Percentiles rank a stretch among this genome's conserved stretches.
Evolutionary conservation across 2,888 invertebrate genomes (phyloP).

Genomic region (Pyrgus malvae): DNA sequence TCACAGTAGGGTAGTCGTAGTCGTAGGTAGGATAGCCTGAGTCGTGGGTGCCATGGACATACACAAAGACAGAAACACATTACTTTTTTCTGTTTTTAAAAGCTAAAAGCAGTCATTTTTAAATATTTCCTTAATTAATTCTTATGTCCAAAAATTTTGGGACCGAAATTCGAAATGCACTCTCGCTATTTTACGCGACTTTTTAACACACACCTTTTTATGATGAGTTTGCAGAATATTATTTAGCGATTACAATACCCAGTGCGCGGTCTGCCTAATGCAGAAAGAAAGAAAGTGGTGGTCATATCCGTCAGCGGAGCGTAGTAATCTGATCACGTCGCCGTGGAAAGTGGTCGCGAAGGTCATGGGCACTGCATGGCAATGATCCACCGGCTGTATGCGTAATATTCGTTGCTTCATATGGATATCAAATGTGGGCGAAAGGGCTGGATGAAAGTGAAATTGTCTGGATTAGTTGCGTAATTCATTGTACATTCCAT

Average conservation of each 20-base stretch:
- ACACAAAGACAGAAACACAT: too few species aligned
- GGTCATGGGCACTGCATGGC: constrained; percentile 62
- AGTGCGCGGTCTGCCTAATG: constrained; percentile 16
- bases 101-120: too few species aligned
- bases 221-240: background rate
- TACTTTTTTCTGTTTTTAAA: too few species aligned
- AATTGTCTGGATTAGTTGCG: background rate
- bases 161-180: too few species aligned
- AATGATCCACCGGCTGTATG: constrained; percentile 41
- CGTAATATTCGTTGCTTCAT: constrained; percentile 11
- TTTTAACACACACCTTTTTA: background rate
- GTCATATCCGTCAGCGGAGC: constrained; percentile 43
- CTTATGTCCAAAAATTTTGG: too few species aligned
- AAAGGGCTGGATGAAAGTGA: constrained; percentile 10
- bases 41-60: too few species aligned
- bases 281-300: constrained; percentile 57
- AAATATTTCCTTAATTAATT: too few species aligned
- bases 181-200: too few species aligned
- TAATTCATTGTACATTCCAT: too few species aligned
- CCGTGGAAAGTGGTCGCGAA: constrained; percentile 60
- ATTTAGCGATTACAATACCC: constrained; percentile 6
- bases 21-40: too few species aligned
- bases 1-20: too few species aligned
- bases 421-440: background rate
- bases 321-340: constrained; percentile 52